Evolutionary conservation across 1,140 invertebrate genomes (phyloP).

Genomic region (Papilio machaon): DNA sequence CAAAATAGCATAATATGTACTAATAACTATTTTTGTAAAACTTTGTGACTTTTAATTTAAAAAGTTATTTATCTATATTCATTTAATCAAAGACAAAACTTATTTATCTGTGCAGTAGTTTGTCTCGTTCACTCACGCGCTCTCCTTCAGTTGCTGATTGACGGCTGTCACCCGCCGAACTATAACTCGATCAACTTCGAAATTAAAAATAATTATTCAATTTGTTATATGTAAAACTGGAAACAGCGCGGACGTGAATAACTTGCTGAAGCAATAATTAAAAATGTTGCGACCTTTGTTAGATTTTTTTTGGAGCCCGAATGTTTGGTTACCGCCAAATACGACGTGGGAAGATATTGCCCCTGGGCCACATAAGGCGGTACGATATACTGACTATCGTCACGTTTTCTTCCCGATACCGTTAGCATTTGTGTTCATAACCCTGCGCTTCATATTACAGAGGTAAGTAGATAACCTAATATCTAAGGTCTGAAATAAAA

Average conservation of each 20-base stretch:
- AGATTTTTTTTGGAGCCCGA: constrained; percentile 90
- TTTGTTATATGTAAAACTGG: constrained; percentile 28
- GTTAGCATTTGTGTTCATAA: constrained; percentile 89
- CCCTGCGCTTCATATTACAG: constrained; percentile 88
- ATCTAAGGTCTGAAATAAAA: not conserved
- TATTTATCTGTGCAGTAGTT: constrained; percentile 25
- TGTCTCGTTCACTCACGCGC: constrained; percentile 16
- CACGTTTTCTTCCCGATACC: constrained; percentile 92
- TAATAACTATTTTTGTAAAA: not conserved
- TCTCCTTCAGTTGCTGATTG: constrained; percentile 1
- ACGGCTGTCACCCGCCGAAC: constrained; percentile 1
- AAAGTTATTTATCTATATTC: constrained; percentile 22
- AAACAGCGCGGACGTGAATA: constrained; percentile 6
- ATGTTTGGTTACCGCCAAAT: constrained; percentile 95
- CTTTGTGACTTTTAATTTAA: not conserved
- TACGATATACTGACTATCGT: constrained; percentile 91
- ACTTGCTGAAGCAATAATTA: constrained; percentile 38
- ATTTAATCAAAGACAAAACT: constrained; percentile 13
- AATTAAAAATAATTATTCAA: constrained; percentile 38
- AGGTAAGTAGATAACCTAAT: constrained; percentile 84
- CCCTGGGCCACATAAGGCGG: constrained; percentile 88
- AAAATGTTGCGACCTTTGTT: constrained; percentile 70
- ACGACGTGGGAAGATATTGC: constrained; percentile 92
- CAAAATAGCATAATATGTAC: not conserved
- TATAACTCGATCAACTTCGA: constrained; percentile 18